Conservation (phyloP, 2,113 vertebrate genomes). For the Polyodon spathula region DNA sequence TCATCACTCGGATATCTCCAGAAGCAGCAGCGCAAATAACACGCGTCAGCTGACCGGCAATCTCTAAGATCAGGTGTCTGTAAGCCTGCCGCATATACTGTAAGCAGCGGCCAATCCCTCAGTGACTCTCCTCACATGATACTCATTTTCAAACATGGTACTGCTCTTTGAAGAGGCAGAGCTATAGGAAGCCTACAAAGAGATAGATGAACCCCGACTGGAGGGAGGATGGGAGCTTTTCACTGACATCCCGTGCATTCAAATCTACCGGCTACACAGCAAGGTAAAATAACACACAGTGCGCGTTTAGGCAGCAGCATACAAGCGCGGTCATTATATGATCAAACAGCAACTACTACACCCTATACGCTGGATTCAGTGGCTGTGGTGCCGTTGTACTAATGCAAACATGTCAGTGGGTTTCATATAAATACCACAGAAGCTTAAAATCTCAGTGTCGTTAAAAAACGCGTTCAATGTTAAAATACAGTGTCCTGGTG, state of each 20-base stretch:
- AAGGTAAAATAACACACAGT: slow-evolving; percentile 46
- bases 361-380: background rate
- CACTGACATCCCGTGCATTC: slow-evolving; percentile 55
- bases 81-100: background rate
- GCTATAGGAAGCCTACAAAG: slow-evolving; percentile 58
- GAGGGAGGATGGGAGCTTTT: slow-evolving; percentile 65
- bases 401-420: no score
- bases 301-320: background rate
- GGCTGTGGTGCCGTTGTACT: no score
- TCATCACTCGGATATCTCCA: no score
- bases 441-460: no score
- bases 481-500: no score
- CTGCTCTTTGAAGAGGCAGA: slow-evolving; percentile 53
- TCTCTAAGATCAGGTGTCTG: background rate
- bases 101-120: no score
- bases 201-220: slow-evolving; percentile 58
- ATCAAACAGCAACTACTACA: background rate
- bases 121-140: background rate
- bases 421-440: no score
- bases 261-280: slow-evolving; percentile 60
- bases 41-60: background rate
- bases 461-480: no score
- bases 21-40: no score
- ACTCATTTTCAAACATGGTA: slow-evolving; percentile 18
- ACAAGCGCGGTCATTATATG: background rate